Conservation (phyloP, 2,113 vertebrate genomes). For the Ailurus styani region DNA sequence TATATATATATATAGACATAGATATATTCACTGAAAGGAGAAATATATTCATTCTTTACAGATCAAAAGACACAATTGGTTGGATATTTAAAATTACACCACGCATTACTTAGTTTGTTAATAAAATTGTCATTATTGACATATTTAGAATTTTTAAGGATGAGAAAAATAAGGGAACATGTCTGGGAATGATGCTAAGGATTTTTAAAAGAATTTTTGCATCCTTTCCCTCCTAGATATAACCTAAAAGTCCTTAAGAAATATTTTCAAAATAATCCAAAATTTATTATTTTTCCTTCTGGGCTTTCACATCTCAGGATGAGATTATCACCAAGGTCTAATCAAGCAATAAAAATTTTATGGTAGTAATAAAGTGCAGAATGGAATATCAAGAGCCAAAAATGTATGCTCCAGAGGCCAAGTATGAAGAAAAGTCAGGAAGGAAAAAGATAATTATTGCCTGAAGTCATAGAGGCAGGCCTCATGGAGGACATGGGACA, state of each 20-base stretch:
- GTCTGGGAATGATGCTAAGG: background rate
- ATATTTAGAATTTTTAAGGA: background rate
- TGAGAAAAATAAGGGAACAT: background rate
- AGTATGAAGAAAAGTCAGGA: slow-evolving; percentile 26
- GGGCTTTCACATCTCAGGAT: slow-evolving; percentile 35
- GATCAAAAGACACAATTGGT: background rate
- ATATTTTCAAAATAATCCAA: slow-evolving; percentile 34
- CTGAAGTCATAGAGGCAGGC: background rate
- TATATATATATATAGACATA: background rate
- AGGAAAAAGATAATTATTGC: background rate
- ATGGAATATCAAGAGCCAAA: slow-evolving; percentile 32
- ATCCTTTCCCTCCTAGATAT: background rate
- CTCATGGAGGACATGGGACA: background rate
- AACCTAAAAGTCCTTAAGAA: slow-evolving; percentile 17
- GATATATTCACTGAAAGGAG: background rate
- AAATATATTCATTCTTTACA: background rate
- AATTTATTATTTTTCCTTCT: slow-evolving; percentile 58
- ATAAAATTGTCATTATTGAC: slow-evolving; percentile 2
- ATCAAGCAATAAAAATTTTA: slow-evolving; percentile 61
- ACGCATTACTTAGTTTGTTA: background rate
- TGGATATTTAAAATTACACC: background rate
- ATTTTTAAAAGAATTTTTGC: background rate
- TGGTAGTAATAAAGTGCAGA: slow-evolving; percentile 42
- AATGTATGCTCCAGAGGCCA: slow-evolving; percentile 31
- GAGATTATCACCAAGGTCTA: slow-evolving; percentile 44